Conservation (phyloP, 2,888 invertebrate genomes). For the Lithophane semibrunnea region DNA sequence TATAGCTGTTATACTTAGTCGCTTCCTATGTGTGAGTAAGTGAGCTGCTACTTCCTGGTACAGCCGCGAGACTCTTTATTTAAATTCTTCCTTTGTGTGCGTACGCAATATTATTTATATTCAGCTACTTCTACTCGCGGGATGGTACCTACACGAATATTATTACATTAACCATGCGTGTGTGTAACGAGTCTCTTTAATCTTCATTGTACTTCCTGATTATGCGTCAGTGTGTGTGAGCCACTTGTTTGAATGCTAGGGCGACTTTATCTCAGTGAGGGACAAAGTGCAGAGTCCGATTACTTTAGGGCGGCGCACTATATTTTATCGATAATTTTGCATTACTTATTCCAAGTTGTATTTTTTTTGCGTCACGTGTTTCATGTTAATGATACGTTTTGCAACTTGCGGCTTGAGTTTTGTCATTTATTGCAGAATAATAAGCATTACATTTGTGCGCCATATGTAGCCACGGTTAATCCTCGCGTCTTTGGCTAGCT, state of each 20-base stretch:
- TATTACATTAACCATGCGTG: conserved; percentile 85
- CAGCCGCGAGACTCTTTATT: conserved; percentile 89
- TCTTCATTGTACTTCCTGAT: conserved; percentile 91
- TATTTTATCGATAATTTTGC: conserved; percentile 75
- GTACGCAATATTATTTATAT: conserved; percentile 88
- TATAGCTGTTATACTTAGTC: conserved; percentile 75
- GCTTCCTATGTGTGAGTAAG: conserved; percentile 83
- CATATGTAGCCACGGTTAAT: conserved; percentile 40
- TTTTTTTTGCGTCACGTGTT: conserved; percentile 6
- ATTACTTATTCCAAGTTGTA: conserved; percentile 4
- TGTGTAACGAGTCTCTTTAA: conserved; percentile 88
- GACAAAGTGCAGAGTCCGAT: conserved; percentile 90
- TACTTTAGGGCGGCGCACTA: conserved; percentile 79
- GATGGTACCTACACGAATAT: conserved; percentile 83
- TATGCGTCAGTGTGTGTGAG: conserved; percentile 85
- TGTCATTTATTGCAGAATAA: conserved; percentile 22
- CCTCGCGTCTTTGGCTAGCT: conserved; percentile 59
- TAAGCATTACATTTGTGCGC: conserved; percentile 35
- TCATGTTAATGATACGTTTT: conserved; percentile 20
- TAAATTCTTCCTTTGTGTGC: conserved; percentile 88
- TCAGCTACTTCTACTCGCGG: conserved; percentile 81
- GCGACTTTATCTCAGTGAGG: conserved; percentile 89
- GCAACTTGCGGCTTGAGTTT: conserved; percentile 4
- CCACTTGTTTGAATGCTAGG: conserved; percentile 90
- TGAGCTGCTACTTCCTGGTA: conserved; percentile 90